phyloP scores from a whole-genome alignment of 2,888 invertebrate species.

The Chymomyza fuscimana region DNA sequence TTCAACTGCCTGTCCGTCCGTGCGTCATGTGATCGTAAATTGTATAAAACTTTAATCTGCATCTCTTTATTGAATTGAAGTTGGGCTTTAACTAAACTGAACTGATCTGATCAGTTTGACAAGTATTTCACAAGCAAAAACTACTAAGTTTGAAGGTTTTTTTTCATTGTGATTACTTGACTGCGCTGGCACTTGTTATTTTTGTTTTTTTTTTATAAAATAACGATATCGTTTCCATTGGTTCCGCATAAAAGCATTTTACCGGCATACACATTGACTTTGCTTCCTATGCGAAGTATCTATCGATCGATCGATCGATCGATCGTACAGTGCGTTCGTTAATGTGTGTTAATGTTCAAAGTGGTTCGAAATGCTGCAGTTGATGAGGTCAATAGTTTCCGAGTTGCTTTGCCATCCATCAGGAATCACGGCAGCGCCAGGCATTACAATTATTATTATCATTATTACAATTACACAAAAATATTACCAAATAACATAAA shows the following conservation, averaged over 20 bases:
- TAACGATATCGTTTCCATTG: conserved; percentile 52
- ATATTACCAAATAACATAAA: conserved; percentile 56
- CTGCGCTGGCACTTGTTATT: not conserved
- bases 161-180: not conserved
- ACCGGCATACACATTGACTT: conserved; percentile 28
- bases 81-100: not conserved
- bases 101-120: not conserved
- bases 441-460: conserved; percentile 26
- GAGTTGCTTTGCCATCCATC: conserved; percentile 7
- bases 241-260: conserved; percentile 60
- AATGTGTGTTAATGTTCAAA: conserved; percentile 28
- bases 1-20: not conserved
- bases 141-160: not conserved
- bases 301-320: not conserved
- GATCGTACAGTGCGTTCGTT: conserved; percentile 20
- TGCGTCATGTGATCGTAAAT: not conserved
- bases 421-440: conserved; percentile 38
- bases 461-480: conserved; percentile 60
- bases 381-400: conserved; percentile 10
- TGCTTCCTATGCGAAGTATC: conserved; percentile 34
- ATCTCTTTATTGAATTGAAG: not conserved
- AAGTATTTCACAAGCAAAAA: not conserved
- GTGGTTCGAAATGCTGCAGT: not conserved
- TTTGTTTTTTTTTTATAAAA: not conserved
- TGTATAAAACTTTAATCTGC: not conserved